Percentiles rank a stretch among this genome's conserved stretches.
These are phyloP conservation scores for Trichonephila inaurata DNA, from an alignment of 1,140 invertebrate genomes.

Conservation along the genomic window DNA sequence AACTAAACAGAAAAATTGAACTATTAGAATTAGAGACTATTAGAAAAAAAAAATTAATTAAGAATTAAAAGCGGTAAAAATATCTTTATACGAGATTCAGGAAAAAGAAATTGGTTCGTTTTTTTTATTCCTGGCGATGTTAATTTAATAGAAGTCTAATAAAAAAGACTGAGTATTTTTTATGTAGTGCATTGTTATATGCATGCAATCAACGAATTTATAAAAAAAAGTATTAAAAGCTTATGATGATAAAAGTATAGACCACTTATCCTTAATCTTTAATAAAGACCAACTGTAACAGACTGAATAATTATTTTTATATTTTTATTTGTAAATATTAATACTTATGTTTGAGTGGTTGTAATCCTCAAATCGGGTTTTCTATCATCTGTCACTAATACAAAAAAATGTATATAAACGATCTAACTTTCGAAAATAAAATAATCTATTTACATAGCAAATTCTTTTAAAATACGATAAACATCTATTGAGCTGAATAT, in stretches of 20 bases:
- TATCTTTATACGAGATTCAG: neutral
- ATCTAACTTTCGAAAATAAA: neutral
- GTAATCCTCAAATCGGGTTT: neutral
- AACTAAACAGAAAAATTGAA: neutral
- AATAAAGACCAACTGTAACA: neutral
- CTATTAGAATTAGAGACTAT: too few relatives aligned
- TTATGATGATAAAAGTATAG: neutral
- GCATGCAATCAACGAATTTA: neutral
- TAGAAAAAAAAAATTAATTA: constrained; percentile 44
- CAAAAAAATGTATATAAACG: neutral
- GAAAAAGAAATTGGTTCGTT: neutral
- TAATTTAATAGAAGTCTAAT: neutral
- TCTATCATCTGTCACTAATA: neutral
- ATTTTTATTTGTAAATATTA: neutral
- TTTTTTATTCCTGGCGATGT: neutral
- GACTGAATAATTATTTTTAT: neutral
- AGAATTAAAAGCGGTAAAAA: constrained; percentile 44
- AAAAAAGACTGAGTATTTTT: neutral
- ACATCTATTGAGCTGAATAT: neutral
- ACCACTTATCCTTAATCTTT: neutral
- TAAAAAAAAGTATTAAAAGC: neutral
- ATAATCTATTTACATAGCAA: neutral
- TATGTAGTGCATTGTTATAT: neutral
- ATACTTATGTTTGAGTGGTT: neutral
- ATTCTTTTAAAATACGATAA: neutral